Percentiles rank a stretch among this genome's conserved stretches.
phyloP scores from a whole-genome alignment of 2,797 vertebrate genomes.

The Anableps anableps region DNA sequence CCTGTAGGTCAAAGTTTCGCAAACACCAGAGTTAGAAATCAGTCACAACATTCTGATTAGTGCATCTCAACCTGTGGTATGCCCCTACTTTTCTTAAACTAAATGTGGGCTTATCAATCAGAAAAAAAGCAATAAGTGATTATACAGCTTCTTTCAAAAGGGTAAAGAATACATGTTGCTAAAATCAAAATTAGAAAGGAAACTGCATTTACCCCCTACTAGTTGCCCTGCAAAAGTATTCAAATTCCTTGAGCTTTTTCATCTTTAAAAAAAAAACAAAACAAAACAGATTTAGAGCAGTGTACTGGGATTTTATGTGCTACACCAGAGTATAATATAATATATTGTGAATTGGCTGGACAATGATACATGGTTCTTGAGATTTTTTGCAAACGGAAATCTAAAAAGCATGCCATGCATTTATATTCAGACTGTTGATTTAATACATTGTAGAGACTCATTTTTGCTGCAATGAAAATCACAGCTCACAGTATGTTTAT shows the following conservation, averaged over 20 bases:
- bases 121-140: constrained; percentile 41
- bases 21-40: not conserved
- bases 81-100: constrained; percentile 66
- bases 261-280: not conserved
- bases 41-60: not conserved
- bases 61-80: not conserved
- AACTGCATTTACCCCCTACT: not conserved
- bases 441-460: not conserved
- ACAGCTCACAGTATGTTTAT: too few relatives aligned
- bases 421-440: not conserved
- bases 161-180: constrained; percentile 40
- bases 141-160: constrained; percentile 46
- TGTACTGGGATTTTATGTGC: not conserved
- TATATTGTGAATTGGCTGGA: not conserved
- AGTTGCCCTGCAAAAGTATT: not conserved
- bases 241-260: not conserved
- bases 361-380: not conserved
- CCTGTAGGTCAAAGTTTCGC: not conserved
- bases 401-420: not conserved
- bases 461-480: too few relatives aligned
- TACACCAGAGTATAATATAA: not conserved
- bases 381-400: too few relatives aligned
- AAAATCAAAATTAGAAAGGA: constrained; percentile 29
- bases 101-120: constrained; percentile 72
- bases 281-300: not conserved